Percentiles rank a stretch among this genome's conserved stretches.
These are phyloP conservation scores for Luperina testacea DNA, from an alignment of 2,888 invertebrate genomes.

Conservation along the genomic window DNA sequence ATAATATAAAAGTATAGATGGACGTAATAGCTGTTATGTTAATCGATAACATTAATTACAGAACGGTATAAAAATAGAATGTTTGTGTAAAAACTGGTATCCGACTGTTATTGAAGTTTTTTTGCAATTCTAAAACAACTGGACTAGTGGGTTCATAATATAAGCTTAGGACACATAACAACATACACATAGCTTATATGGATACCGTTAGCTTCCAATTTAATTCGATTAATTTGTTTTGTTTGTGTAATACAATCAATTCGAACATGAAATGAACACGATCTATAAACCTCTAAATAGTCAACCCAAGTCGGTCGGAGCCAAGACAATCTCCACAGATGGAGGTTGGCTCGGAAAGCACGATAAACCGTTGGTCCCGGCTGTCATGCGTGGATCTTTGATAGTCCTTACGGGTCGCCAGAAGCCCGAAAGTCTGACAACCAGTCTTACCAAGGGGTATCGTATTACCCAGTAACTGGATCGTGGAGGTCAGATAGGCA, in stretches of 20 bases:
- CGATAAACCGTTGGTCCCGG: too few species aligned
- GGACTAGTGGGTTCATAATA: not conserved
- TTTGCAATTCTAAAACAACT: conserved; percentile 13
- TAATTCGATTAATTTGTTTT: not conserved
- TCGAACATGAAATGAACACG: not conserved
- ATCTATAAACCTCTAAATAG: not conserved
- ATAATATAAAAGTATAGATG: too few species aligned
- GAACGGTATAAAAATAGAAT: conserved; percentile 23
- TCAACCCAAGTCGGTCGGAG: too few species aligned
- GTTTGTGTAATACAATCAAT: not conserved
- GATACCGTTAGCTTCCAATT: not conserved
- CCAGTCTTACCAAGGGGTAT: too few species aligned
- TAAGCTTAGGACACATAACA: not conserved
- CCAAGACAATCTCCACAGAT: not conserved
- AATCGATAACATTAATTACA: conserved; percentile 23
- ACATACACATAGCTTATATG: not conserved
- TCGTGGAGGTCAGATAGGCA: too few species aligned
- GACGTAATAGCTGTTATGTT: conserved; percentile 29
- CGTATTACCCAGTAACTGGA: too few species aligned
- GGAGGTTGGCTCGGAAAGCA: too few species aligned
- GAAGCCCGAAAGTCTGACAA: too few species aligned
- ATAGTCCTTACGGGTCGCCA: too few species aligned
- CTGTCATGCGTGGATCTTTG: too few species aligned
- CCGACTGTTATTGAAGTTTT: not conserved
- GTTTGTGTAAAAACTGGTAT: conserved; percentile 26